Conservation (phyloP, 2,113 vertebrate genomes). For the Syrmaticus mikado region DNA sequence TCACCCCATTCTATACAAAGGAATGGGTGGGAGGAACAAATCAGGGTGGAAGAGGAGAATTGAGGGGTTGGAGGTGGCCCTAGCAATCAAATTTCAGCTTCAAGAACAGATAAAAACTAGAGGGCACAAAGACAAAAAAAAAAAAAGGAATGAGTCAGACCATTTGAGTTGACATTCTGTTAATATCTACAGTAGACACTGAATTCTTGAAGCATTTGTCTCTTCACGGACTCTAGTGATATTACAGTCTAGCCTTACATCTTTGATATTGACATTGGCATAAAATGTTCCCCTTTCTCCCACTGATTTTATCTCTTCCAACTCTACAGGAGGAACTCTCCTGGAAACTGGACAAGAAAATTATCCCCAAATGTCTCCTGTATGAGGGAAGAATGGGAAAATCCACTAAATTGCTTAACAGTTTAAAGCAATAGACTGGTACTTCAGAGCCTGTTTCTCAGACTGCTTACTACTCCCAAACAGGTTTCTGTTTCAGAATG, state of each 20-base stretch:
- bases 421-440: not conserved
- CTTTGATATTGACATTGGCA: not conserved
- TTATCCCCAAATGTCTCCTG: not conserved
- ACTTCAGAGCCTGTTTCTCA: not conserved
- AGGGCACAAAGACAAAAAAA: conserved; percentile 6
- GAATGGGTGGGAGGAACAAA: conserved; percentile 61
- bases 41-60: not conserved
- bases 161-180: conserved; percentile 11
- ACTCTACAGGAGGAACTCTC: not conserved
- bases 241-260: not conserved
- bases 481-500: not conserved
- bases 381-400: not conserved
- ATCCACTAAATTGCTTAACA: not conserved
- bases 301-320: not conserved
- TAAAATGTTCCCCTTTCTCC: not conserved
- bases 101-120: not conserved
- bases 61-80: conserved; percentile 21
- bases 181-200: not conserved
- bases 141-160: not conserved
- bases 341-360: not conserved
- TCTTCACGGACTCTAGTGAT: not conserved
- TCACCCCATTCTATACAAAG: conserved; percentile 43
- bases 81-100: conserved; percentile 10
- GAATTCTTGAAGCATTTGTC: not conserved
- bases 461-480: not conserved